These are phyloP conservation scores for Strix aluco DNA, from an alignment of 2,113 vertebrate species.

Conservation along the genomic window DNA sequence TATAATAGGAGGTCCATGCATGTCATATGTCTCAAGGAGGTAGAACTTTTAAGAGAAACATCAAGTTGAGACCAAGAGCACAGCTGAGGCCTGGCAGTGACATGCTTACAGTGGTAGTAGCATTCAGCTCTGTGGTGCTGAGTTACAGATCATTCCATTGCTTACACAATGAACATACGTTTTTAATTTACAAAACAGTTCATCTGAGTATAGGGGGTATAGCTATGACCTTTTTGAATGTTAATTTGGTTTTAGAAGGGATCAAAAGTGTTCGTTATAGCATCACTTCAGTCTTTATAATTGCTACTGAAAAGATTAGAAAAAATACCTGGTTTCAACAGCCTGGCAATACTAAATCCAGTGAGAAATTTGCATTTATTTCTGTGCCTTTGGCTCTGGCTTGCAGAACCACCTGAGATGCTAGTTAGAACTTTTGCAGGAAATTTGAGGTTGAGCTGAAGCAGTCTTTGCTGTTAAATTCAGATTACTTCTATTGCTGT, in stretches of 20 bases:
- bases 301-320: background rate
- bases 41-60: background rate
- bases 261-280: background rate
- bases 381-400: background rate
- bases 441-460: background rate
- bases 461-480: background rate
- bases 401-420: background rate
- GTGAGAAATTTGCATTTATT: background rate
- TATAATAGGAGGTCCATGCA: background rate
- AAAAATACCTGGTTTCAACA: background rate
- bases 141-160: accelerated
- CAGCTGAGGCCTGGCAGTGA: background rate
- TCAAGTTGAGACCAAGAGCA: background rate
- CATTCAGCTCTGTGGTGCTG: background rate
- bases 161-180: accelerated
- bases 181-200: background rate
- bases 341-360: background rate
- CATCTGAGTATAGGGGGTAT: background rate
- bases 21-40: background rate
- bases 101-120: background rate
- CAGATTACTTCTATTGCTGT: background rate
- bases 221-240: background rate
- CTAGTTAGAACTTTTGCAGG: background rate
- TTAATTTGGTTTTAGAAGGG: background rate
- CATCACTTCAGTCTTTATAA: background rate